These are phyloP conservation scores for Rotaria socialis DNA, from an alignment of 2,888 invertebrate species.

Conservation along the genomic window DNA sequence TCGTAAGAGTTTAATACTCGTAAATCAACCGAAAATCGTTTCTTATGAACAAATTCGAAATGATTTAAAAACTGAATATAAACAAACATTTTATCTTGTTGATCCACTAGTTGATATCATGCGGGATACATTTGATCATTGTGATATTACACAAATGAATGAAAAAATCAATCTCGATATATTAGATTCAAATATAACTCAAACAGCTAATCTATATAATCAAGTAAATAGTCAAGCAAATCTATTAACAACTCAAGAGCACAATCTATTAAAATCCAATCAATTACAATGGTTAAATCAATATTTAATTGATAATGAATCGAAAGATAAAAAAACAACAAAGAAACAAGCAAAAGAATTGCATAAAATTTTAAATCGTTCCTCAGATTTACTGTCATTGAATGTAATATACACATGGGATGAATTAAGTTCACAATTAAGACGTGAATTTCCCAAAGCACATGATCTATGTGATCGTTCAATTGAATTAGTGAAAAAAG, in stretches of 20 bases:
- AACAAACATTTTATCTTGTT: slow-evolving; percentile 34
- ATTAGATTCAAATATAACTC: slow-evolving; percentile 28
- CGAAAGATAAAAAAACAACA: background rate
- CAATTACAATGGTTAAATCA: background rate
- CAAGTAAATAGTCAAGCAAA: background rate
- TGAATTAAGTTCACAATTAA: slow-evolving; percentile 5
- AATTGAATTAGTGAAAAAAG: background rate
- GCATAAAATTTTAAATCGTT: background rate
- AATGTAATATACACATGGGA: background rate
- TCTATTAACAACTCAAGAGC: background rate
- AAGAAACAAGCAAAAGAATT: slow-evolving; percentile 19
- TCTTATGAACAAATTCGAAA: slow-evolving; percentile 20
- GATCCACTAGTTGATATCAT: slow-evolving; percentile 22
- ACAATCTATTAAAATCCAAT: background rate
- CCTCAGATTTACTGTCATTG: background rate
- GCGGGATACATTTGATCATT: slow-evolving; percentile 31
- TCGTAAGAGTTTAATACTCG: background rate
- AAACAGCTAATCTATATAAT: slow-evolving; percentile 25
- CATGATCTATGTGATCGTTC: slow-evolving; percentile 24
- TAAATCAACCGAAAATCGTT: background rate
- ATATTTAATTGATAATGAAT: slow-evolving; percentile 22
- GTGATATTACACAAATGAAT: slow-evolving; percentile 25
- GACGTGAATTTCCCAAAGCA: slow-evolving; percentile 25
- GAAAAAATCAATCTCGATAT: slow-evolving; percentile 7
- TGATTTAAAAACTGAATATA: slow-evolving; percentile 28